These are phyloP conservation scores for Smutsia temminckii DNA, from an alignment of 2,797 vertebrate genomes.

Conservation along the genomic window DNA sequence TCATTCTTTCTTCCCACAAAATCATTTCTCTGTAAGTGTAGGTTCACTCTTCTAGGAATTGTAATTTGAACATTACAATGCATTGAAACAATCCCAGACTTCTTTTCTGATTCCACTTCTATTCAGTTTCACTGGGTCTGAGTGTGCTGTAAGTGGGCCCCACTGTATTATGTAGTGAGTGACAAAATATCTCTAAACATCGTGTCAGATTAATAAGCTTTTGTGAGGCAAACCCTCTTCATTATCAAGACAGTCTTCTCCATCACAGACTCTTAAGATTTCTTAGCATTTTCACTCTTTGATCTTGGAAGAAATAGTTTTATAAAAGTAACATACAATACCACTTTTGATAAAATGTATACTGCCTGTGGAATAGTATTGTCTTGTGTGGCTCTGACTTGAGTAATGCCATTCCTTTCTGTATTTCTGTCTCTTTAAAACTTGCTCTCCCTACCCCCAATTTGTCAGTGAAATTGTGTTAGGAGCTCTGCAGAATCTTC, in stretches of 20 bases:
- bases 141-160: constrained; percentile 57
- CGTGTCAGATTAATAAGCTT: constrained; percentile 81
- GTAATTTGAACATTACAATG: constrained; percentile 71
- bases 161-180: constrained; percentile 65
- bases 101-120: constrained; percentile 59
- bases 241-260: constrained; percentile 81
- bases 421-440: constrained; percentile 82
- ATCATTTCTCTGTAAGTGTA: constrained; percentile 67
- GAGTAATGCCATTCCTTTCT: constrained; percentile 74
- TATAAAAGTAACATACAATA: constrained; percentile 74
- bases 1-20: constrained; percentile 61
- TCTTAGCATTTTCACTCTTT: constrained; percentile 77
- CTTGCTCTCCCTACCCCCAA: constrained; percentile 52
- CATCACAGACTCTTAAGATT: constrained; percentile 58
- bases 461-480: constrained; percentile 85
- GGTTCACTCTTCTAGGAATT: constrained; percentile 62
- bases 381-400: constrained; percentile 60
- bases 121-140: constrained; percentile 56
- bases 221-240: constrained; percentile 68
- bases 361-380: constrained; percentile 72
- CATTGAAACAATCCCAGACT: constrained; percentile 65
- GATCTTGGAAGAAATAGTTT: constrained; percentile 74
- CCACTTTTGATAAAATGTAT: constrained; percentile 79
- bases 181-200: constrained; percentile 83
- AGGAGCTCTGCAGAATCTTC: constrained; percentile 79